Conservation (phyloP, 2,888 invertebrate genomes). For the Xanthostigma xanthostigma region DNA sequence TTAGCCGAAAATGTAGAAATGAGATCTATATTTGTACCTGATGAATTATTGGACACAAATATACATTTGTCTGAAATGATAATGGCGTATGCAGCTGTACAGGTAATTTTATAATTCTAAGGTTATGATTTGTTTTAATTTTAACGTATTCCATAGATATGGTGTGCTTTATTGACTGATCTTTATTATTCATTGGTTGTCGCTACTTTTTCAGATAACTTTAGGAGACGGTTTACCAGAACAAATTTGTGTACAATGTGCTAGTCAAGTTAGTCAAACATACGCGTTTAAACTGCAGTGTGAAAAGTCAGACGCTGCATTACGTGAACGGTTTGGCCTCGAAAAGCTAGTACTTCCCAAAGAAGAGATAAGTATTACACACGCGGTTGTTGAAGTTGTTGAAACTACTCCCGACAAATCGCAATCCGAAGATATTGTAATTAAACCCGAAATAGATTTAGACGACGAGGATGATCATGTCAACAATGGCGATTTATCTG, state of each 20-base stretch:
- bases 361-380: slow-evolving; percentile 8
- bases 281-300: slow-evolving; percentile 34
- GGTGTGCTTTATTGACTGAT: slow-evolving; percentile 1
- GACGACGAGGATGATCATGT: slow-evolving; percentile 11
- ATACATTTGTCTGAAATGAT: slow-evolving; percentile 29
- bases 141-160: not conserved
- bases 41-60: slow-evolving; percentile 19
- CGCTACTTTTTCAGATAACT: slow-evolving; percentile 21
- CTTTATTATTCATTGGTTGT: slow-evolving; percentile 1
- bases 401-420: slow-evolving; percentile 7
- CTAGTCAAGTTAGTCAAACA: slow-evolving; percentile 31
- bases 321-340: slow-evolving; percentile 21
- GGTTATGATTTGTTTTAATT: slow-evolving; percentile 1
- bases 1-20: slow-evolving; percentile 24
- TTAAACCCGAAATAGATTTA: slow-evolving; percentile 16
- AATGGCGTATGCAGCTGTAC: slow-evolving; percentile 25
- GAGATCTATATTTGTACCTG: slow-evolving; percentile 24
- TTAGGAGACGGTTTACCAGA: slow-evolving; percentile 43
- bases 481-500: slow-evolving; percentile 15
- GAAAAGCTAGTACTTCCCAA: slow-evolving; percentile 8
- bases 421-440: slow-evolving; percentile 14
- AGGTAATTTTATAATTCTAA: slow-evolving; percentile 18
- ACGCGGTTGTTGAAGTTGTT: slow-evolving; percentile 3
- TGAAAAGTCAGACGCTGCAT: slow-evolving; percentile 27
- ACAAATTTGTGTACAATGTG: slow-evolving; percentile 39